These are phyloP conservation scores for Apaloderma vittatum DNA, from an alignment of 2,113 vertebrate genomes.

Conservation along the genomic window DNA sequence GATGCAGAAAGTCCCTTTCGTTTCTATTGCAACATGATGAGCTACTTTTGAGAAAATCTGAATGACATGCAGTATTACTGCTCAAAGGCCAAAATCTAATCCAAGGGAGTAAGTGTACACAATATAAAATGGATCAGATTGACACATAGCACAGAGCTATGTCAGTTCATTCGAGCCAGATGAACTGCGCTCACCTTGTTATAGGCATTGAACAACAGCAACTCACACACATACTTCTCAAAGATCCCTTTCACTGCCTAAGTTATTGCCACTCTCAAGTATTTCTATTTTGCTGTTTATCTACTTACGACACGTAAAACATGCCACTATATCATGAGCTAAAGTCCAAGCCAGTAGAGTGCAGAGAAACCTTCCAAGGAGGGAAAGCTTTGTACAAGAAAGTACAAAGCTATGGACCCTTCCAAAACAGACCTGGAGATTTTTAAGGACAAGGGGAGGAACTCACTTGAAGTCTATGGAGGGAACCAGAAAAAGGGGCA, in stretches of 20 bases:
- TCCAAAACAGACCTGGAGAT: neutral
- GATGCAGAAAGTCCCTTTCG: neutral
- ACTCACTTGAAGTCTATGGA: neutral
- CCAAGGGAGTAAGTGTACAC: neutral
- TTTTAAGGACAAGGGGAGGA: neutral
- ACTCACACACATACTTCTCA: neutral
- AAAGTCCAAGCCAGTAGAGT: neutral
- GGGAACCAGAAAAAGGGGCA: neutral
- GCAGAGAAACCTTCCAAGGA: neutral
- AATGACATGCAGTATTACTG: neutral
- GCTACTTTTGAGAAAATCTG: neutral
- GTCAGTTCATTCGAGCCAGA: neutral
- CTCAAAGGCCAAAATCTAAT: neutral
- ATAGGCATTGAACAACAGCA: rapidly evolving
- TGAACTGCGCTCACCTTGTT: neutral
- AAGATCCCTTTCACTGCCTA: neutral
- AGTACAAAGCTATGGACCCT: neutral
- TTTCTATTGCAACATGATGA: neutral
- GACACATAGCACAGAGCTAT: neutral
- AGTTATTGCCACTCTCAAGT: neutral
- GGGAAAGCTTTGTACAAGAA: neutral
- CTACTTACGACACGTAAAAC: neutral
- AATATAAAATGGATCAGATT: neutral
- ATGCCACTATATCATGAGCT: neutral
- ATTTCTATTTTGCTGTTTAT: neutral